phyloP scores from a whole-genome alignment of 1,140 invertebrate genomes.

The Gerris buenoi region DNA sequence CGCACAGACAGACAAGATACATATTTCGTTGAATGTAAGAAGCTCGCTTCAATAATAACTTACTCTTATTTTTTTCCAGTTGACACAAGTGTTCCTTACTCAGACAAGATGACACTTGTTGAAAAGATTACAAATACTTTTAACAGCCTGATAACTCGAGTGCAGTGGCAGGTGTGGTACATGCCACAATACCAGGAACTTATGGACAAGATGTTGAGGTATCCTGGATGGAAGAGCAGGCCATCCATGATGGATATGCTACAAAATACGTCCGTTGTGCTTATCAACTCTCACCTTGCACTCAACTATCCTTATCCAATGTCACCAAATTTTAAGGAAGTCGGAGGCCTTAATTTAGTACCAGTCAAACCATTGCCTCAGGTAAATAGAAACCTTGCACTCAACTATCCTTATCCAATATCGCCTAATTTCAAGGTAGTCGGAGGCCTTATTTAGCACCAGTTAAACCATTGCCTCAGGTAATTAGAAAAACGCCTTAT shows the following conservation, averaged over 20 bases:
- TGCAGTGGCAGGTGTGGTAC: neutral
- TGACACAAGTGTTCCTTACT: conserved; percentile 7
- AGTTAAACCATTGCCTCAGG: conserved; percentile 24
- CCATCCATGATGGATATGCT: conserved; percentile 18
- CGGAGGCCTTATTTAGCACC: conserved; percentile 25
- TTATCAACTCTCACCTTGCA: conserved; percentile 18
- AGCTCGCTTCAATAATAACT: too few species aligned
- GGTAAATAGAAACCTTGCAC: conserved; percentile 20
- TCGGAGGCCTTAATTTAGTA: conserved; percentile 26
- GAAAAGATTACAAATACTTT: conserved; percentile 13
- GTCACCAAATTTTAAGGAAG: conserved; percentile 25
- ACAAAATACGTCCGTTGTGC: conserved; percentile 14
- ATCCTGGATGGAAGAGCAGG: conserved; percentile 16
- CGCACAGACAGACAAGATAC: too few species aligned
- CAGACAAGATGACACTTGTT: conserved; percentile 15
- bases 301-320: conserved; percentile 21
- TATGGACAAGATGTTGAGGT: conserved; percentile 16
- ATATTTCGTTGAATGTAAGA: too few species aligned
- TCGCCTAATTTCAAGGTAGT: conserved; percentile 26
- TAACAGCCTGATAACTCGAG: conserved; percentile 2
- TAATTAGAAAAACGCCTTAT: too few species aligned
- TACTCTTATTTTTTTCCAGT: neutral
- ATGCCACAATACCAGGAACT: conserved; percentile 1
- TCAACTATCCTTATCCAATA: conserved; percentile 21
- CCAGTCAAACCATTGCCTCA: conserved; percentile 23